Evolutionary conservation across 2,888 invertebrate species (phyloP), one percentile per base, ranked within the genome.

Genomic region (Sinotaia quadrata): DNA sequence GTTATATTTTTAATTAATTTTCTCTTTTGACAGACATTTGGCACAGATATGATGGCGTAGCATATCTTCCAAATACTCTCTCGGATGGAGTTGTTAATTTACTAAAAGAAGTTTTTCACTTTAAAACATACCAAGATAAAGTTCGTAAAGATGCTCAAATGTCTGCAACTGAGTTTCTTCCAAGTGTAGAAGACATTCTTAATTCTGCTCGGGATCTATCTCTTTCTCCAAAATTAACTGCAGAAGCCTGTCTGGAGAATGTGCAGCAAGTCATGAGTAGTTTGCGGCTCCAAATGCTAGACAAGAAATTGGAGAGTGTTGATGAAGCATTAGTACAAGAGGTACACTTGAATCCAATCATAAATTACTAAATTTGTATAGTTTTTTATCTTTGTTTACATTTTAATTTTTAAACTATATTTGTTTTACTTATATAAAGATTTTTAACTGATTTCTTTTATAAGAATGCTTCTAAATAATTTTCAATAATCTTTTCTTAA

Each of bases 41-140:
- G 67, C 59, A 67, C 24, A 49, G 59, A 41, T 67, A 36, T 67
- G 67, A 67, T 60, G 67, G 67, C 24, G 58, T 29, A 24, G 51
- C 51, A 3, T 67, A 67, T 24, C 58, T 60, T 27, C 51, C 58
- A 29, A 57, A 47, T 41, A 41, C 59, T 21, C 4, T 59, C 4
- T 18, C 4, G 4, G 24, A 34, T 4, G 12, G 29, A 8, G 12
- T n/a, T 2, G 51, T 49, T n/a, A 18, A 37, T 21, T n/a, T 34
- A 2, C 33, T 49, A 3, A 59, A 33, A 36, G 52, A 33, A n/a
- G 21, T 49, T 10, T 18, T 67, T 15, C 33, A 27, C 2, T 12
- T 18, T 18, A 34, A 5, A 33, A 34, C 3, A 31, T 21, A 31
- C 15, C n/a, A 29, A 21, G 36, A 58, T 10, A 27, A 34, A 49